These are phyloP conservation scores for Drosophila affinis DNA, from an alignment of 2,888 invertebrate species.

Conservation along the genomic window DNA sequence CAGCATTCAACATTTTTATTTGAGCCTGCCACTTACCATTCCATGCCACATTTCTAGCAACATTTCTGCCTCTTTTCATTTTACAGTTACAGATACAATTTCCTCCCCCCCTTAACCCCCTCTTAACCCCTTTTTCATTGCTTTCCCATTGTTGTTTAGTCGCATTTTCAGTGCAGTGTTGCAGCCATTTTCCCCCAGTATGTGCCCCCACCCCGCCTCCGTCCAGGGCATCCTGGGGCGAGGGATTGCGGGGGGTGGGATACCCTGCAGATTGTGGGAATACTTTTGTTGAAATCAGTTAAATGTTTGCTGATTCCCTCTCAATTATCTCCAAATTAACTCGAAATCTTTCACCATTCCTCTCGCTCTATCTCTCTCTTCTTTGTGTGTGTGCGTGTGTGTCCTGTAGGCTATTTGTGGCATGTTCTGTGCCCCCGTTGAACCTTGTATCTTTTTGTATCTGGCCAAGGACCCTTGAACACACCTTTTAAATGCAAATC, in stretches of 20 bases:
- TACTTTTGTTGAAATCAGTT: background rate
- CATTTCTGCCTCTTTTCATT: slow-evolving; percentile 3
- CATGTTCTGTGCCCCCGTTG: background rate
- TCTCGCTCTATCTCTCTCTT: background rate
- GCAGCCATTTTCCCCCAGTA: slow-evolving; percentile 11
- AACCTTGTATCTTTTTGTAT: background rate
- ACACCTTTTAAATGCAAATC: slow-evolving; percentile 76
- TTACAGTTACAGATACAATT: background rate
- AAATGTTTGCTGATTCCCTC: background rate
- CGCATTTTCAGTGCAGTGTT: slow-evolving; percentile 16
- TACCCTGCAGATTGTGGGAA: background rate
- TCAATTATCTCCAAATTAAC: background rate
- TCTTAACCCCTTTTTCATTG: slow-evolving; percentile 29
- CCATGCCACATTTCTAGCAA: slow-evolving; percentile 11
- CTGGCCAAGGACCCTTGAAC: slow-evolving; percentile 23
- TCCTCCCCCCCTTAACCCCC: no score
- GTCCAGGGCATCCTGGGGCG: slow-evolving; percentile 3
- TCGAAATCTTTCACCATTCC: background rate
- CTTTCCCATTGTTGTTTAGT: slow-evolving; percentile 13
- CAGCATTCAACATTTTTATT: slow-evolving; percentile 10
- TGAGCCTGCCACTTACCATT: slow-evolving; percentile 1
- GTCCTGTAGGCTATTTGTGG: slow-evolving; percentile 10
- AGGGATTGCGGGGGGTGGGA: no score
- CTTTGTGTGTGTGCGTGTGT: background rate
- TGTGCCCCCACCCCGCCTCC: slow-evolving; percentile 4